phyloP scores from a whole-genome alignment of 2,888 invertebrate genomes.

The Acanthopleura granulata region DNA sequence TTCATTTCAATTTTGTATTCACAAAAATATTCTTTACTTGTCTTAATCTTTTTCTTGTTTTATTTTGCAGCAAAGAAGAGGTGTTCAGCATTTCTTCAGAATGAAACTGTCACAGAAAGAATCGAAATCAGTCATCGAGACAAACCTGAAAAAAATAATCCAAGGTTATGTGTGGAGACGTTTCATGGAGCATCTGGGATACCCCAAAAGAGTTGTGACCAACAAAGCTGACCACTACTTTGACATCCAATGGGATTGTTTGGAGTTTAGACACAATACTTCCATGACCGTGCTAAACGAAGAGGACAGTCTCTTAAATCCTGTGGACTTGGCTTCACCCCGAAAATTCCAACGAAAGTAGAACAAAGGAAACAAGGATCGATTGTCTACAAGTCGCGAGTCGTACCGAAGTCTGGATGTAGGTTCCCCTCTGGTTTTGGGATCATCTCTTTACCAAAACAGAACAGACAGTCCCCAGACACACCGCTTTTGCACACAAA shows the following conservation, averaged over 20 bases:
- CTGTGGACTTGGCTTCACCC: neutral
- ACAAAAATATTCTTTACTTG: neutral
- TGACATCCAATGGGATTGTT: neutral
- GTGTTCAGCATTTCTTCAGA: neutral
- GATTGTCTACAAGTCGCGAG: neutral
- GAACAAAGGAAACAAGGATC: neutral
- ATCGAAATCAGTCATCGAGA: too few species aligned
- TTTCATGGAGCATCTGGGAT: neutral
- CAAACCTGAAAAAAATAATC: neutral
- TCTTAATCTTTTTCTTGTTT: neutral
- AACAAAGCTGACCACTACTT: neutral
- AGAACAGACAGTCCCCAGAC: too few species aligned
- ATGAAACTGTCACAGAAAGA: too few species aligned
- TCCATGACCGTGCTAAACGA: neutral
- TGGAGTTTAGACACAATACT: neutral
- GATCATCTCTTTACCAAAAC: neutral
- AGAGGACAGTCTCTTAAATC: neutral
- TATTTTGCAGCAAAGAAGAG: neutral
- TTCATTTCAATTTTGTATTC: too few species aligned
- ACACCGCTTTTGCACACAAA: neutral
- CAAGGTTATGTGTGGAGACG: slow-evolving; percentile 9
- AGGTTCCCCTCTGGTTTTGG: neutral
- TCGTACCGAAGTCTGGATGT: slow-evolving; percentile 1
- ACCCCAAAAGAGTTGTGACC: neutral
- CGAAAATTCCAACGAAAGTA: neutral